Percentiles rank a stretch among this genome's conserved stretches.
These are phyloP conservation scores for Sebastes itinus DNA, from an alignment of 2,797 vertebrate species.

Conservation along the genomic window DNA sequence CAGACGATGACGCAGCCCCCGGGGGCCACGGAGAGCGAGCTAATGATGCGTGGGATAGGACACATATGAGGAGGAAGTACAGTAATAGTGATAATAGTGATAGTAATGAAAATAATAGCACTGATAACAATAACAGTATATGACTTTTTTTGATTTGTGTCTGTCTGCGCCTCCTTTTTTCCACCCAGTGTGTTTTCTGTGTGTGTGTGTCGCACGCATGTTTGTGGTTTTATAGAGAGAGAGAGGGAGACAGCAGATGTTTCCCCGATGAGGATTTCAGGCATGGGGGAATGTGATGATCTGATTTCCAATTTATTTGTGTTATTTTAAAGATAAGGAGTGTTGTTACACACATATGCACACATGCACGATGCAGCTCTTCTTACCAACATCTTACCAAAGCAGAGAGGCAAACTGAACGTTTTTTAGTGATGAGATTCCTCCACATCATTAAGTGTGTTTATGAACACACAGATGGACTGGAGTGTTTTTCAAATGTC, in stretches of 20 bases:
- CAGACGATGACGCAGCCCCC: slow-evolving; percentile 76
- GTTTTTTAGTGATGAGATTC: slow-evolving; percentile 30
- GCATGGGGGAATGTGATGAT: slow-evolving; percentile 39
- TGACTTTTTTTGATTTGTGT: slow-evolving; percentile 67
- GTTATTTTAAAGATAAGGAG: slow-evolving; percentile 43
- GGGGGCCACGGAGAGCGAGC: slow-evolving; percentile 66
- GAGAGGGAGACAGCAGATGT: neutral
- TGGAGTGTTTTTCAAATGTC: slow-evolving; percentile 15
- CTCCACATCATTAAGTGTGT: slow-evolving; percentile 34
- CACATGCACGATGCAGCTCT: neutral
- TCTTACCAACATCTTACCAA: slow-evolving; percentile 41
- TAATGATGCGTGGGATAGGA: slow-evolving; percentile 82
- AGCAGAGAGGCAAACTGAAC: slow-evolving; percentile 10
- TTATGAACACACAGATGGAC: slow-evolving; percentile 3
- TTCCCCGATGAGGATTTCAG: slow-evolving; percentile 29
- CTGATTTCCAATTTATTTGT: slow-evolving; percentile 41
- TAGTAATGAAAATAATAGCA: slow-evolving; percentile 81
- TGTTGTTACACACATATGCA: neutral
- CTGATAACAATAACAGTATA: slow-evolving; percentile 73
- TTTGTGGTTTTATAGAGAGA: neutral
- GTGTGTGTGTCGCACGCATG: neutral
- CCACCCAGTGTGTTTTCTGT: neutral
- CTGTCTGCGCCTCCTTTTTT: neutral
- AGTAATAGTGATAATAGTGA: slow-evolving; percentile 78
- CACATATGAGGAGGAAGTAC: slow-evolving; percentile 70